These are phyloP conservation scores for Barypeithes pellucidus DNA, from an alignment of 2,888 invertebrate genomes.

Conservation along the genomic window DNA sequence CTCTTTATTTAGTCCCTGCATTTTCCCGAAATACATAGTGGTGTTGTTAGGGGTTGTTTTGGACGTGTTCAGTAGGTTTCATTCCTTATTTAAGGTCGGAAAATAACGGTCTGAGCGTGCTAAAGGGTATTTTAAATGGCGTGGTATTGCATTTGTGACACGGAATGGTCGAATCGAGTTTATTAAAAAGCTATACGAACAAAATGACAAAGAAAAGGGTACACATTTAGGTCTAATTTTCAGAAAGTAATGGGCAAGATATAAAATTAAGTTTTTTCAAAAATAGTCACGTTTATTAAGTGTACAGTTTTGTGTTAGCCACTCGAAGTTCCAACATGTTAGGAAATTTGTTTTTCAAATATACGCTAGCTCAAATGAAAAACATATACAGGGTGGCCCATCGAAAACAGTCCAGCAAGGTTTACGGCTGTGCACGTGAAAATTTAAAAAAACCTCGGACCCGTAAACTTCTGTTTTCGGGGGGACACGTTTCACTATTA, in stretches of 20 bases:
- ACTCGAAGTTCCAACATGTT: too few species aligned
- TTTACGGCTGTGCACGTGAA: too few species aligned
- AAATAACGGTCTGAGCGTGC: slow-evolving; percentile 31
- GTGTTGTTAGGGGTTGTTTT: slow-evolving; percentile 36
- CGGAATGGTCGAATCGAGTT: slow-evolving; percentile 9
- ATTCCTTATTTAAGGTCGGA: slow-evolving; percentile 36
- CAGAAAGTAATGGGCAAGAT: not conserved
- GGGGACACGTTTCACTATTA: too few species aligned
- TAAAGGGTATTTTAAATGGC: slow-evolving; percentile 34
- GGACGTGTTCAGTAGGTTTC: slow-evolving; percentile 37
- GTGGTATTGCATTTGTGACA: slow-evolving; percentile 23
- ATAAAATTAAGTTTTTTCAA: not conserved
- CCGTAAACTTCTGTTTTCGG: too few species aligned
- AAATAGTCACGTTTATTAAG: too few species aligned
- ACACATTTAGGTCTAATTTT: not conserved
- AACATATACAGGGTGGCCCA: too few species aligned
- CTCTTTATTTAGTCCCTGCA: slow-evolving; percentile 31
- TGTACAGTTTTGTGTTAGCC: too few species aligned
- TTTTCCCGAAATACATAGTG: slow-evolving; percentile 39
- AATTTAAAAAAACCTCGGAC: too few species aligned
- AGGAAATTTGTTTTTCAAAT: too few species aligned
- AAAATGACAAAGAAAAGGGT: slow-evolving; percentile 18
- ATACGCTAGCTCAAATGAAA: too few species aligned
- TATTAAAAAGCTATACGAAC: slow-evolving; percentile 33
- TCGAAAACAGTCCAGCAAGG: too few species aligned